These are phyloP conservation scores for Crocallis elinguaria DNA, from an alignment of 2,888 invertebrate species.

Conservation along the genomic window DNA sequence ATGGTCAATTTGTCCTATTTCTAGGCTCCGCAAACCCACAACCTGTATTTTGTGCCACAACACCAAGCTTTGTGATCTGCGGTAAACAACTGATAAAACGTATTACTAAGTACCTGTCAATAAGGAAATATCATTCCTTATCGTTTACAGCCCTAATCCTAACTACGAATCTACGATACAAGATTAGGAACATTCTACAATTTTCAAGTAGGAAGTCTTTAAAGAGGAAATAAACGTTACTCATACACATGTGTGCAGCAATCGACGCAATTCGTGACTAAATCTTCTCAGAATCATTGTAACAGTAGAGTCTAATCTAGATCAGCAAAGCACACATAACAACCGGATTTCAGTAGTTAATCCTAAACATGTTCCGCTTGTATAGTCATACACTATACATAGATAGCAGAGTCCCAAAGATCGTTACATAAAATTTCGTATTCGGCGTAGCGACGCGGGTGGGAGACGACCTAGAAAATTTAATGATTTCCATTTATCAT, in stretches of 20 bases:
- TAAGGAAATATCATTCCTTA: slow-evolving; percentile 24
- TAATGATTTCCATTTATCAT: slow-evolving; percentile 74
- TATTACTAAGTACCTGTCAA: slow-evolving; percentile 19
- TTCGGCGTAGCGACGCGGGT: slow-evolving; percentile 61
- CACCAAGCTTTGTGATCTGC: background rate
- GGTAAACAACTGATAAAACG: slow-evolving; percentile 11
- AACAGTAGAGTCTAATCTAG: slow-evolving; percentile 8
- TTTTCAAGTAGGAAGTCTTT: slow-evolving; percentile 9
- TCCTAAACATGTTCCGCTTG: slow-evolving; percentile 13
- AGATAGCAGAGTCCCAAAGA: slow-evolving; percentile 32
- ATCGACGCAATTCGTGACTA: slow-evolving; percentile 18
- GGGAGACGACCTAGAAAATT: slow-evolving; percentile 67
- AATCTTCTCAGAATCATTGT: slow-evolving; percentile 20
- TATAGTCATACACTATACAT: slow-evolving; percentile 6
- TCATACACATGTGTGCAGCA: slow-evolving; percentile 9
- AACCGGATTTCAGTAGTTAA: slow-evolving; percentile 2
- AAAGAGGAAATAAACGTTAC: slow-evolving; percentile 3
- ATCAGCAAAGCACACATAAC: slow-evolving; percentile 5
- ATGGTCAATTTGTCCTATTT: no score
- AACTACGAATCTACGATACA: background rate
- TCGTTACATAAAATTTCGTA: slow-evolving; percentile 54
- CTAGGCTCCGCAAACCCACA: no score
- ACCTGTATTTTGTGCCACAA: no score
- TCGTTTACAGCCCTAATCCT: slow-evolving; percentile 9
- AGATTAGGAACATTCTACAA: no score